Conservation (phyloP, 92 coral and sea anemone genomes). For the Blastomussa wellsi region DNA sequence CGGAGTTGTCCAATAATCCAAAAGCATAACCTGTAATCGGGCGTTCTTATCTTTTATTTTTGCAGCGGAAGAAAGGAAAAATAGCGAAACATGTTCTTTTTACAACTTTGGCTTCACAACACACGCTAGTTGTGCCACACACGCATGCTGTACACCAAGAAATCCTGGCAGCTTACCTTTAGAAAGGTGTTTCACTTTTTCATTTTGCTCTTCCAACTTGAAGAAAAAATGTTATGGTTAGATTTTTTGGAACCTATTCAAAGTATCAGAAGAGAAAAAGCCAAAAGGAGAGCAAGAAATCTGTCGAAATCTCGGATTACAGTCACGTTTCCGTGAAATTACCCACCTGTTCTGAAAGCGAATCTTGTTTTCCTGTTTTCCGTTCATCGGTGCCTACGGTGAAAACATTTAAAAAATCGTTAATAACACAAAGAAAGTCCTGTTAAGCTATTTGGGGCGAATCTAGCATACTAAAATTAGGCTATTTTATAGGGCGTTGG, state of each 20-base stretch:
- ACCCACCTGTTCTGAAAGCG: conserved; percentile 53
- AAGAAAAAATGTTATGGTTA: background rate
- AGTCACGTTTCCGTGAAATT: too few relatives aligned
- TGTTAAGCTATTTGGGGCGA: background rate
- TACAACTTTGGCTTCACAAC: background rate
- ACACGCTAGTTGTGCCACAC: background rate
- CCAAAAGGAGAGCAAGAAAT: too few relatives aligned
- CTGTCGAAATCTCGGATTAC: background rate
- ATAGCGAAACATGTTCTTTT: background rate
- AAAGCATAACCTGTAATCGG: background rate
- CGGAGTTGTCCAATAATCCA: too few relatives aligned
- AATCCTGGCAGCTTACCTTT: conserved; percentile 51
- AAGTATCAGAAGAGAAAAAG: background rate
- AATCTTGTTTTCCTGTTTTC: conserved; percentile 60
- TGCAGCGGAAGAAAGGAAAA: too few relatives aligned
- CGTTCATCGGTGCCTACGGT: conserved; percentile 36
- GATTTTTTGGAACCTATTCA: background rate
- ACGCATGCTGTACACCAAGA: background rate
- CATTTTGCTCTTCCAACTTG: conserved; percentile 71
- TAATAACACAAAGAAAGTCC: background rate
- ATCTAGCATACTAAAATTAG: too few relatives aligned
- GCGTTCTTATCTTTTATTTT: too few relatives aligned
- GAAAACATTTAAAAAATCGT: background rate
- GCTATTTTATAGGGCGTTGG: too few relatives aligned
- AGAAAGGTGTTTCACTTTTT: conserved; percentile 51